Conservation (phyloP, 2,797 vertebrate genomes). For the Thaleichthys pacificus region DNA sequence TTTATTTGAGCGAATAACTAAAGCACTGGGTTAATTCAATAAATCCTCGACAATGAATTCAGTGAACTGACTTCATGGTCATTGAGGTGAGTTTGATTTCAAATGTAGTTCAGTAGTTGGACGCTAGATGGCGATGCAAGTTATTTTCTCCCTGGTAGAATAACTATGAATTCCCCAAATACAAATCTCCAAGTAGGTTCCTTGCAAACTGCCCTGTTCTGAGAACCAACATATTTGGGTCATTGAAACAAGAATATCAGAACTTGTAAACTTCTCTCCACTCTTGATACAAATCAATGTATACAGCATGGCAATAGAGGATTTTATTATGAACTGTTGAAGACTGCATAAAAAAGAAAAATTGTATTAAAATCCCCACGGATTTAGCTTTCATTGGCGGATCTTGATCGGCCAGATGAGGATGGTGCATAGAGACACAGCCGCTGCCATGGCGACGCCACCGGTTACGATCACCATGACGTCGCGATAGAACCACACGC, state of each 20-base stretch:
- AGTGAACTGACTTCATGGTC: background rate
- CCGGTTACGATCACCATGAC: slow-evolving; percentile 84
- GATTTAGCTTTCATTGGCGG: slow-evolving; percentile 64
- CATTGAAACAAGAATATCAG: background rate
- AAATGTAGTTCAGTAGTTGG: slow-evolving; percentile 26
- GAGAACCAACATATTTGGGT: background rate
- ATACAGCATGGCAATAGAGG: background rate
- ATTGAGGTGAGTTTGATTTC: background rate
- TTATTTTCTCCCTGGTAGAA: background rate
- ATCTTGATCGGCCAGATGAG: slow-evolving; percentile 82
- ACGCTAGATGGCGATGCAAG: slow-evolving; percentile 39
- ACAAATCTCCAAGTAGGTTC: too few relatives aligned
- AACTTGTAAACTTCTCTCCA: background rate
- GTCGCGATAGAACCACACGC: slow-evolving; percentile 79
- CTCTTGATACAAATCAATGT: background rate
- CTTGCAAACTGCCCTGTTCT: background rate
- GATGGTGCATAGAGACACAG: slow-evolving; percentile 68
- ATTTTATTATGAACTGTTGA: background rate
- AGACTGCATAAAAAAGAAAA: slow-evolving; percentile 10
- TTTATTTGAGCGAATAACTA: background rate
- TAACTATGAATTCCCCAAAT: background rate
- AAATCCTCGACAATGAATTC: background rate
- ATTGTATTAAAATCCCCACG: background rate
- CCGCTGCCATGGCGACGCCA: slow-evolving; percentile 66
- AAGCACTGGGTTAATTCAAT: background rate